These are phyloP conservation scores for Chloroceryle inda DNA, from an alignment of 2,797 vertebrate species.

Conservation along the genomic window DNA sequence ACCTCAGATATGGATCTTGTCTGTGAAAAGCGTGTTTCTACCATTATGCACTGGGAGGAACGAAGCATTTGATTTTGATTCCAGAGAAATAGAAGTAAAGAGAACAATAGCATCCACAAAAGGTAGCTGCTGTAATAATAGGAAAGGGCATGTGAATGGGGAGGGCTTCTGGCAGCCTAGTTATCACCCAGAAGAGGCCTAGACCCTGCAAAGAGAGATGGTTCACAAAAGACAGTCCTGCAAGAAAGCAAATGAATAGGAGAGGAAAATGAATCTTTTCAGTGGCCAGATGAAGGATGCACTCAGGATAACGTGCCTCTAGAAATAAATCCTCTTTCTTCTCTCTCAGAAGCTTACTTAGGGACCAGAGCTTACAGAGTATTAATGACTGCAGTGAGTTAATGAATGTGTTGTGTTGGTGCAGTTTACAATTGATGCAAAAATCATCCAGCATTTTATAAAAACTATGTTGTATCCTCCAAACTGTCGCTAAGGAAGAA, in stretches of 20 bases:
- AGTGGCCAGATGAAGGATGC: neutral
- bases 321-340: slow-evolving; percentile 28
- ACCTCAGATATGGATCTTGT: slow-evolving; percentile 31
- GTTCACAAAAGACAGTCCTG: slow-evolving; percentile 16
- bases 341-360: neutral
- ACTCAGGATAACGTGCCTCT: neutral
- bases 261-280: slow-evolving; percentile 37
- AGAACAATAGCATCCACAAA: slow-evolving; percentile 38
- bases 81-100: slow-evolving; percentile 21
- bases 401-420: neutral
- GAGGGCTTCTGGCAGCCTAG: neutral
- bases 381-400: neutral
- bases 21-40: neutral
- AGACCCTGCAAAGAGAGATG: neutral
- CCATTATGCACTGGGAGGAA: neutral
- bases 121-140: neutral
- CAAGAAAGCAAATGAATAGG: neutral
- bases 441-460: neutral
- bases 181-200: neutral
- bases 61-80: slow-evolving; percentile 40
- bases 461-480: neutral
- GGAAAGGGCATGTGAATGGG: neutral
- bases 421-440: neutral
- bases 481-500: neutral
- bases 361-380: neutral